phyloP scores from a whole-genome alignment of 1,140 invertebrate genomes.

The Solenopsis fugax region DNA sequence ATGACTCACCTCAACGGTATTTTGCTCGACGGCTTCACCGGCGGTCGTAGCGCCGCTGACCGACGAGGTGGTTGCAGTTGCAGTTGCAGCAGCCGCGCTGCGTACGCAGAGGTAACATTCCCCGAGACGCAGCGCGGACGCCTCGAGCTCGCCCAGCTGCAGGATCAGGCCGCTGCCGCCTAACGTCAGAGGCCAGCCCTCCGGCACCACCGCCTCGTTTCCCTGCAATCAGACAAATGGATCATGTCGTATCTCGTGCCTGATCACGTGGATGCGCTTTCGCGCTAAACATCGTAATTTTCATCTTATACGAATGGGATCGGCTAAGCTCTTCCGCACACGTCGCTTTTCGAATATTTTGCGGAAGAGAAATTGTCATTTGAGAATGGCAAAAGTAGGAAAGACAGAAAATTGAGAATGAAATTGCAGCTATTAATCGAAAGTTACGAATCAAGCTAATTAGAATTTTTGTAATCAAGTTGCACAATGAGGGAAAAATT shows the following conservation, averaged over 20 bases:
- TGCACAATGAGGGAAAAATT: slow-evolving; percentile 49
- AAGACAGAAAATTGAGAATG: neutral
- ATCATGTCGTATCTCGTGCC: slow-evolving; percentile 23
- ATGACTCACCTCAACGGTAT: slow-evolving; percentile 85
- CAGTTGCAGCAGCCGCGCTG: slow-evolving; percentile 78
- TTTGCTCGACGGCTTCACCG: slow-evolving; percentile 80
- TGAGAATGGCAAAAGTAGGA: neutral
- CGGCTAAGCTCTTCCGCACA: neutral
- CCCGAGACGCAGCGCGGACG: slow-evolving; percentile 84
- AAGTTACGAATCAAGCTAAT: slow-evolving; percentile 56
- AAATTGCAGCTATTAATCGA: slow-evolving; percentile 38
- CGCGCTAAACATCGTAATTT: slow-evolving; percentile 43
- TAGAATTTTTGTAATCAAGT: slow-evolving; percentile 45
- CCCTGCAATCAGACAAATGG: slow-evolving; percentile 80
- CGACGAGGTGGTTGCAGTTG: slow-evolving; percentile 80
- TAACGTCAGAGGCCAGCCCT: slow-evolving; percentile 86
- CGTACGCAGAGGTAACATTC: slow-evolving; percentile 87
- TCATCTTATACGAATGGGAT: neutral
- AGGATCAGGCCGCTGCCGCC: slow-evolving; percentile 84
- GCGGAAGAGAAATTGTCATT: neutral
- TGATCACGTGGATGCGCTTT: slow-evolving; percentile 3
- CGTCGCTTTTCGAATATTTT: neutral
- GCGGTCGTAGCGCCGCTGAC: slow-evolving; percentile 71
- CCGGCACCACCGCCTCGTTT: slow-evolving; percentile 84
- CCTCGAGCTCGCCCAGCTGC: slow-evolving; percentile 85